phyloP scores from a whole-genome alignment of 1,140 invertebrate species.

The Drosophila nebulosa region DNA sequence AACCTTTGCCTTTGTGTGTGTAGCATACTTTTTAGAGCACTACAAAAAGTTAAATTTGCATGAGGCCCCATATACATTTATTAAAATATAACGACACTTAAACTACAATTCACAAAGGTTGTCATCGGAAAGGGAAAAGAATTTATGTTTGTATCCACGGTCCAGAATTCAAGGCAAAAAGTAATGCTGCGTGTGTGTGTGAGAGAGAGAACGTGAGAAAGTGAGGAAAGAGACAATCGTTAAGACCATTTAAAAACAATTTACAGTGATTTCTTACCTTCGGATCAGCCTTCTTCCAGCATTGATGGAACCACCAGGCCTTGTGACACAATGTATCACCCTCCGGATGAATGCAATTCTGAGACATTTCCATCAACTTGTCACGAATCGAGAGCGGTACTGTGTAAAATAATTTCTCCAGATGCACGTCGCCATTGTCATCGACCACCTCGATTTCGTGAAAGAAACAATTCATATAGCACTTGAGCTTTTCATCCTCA shows the following conservation, averaged over 20 bases:
- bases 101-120: conserved; percentile 6
- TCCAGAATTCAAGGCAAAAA: conserved; percentile 55
- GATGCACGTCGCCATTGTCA: conserved; percentile 72
- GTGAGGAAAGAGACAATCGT: not conserved
- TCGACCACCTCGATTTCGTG: conserved; percentile 73
- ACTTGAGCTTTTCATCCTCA: conserved; percentile 71
- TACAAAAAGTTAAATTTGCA: conserved; percentile 43
- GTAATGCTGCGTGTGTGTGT: conserved; percentile 50
- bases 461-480: conserved; percentile 79
- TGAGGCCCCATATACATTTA: conserved; percentile 39
- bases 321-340: conserved; percentile 76
- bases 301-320: conserved; percentile 80
- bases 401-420: conserved; percentile 60
- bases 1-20: conserved; percentile 17
- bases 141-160: not conserved
- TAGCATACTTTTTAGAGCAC: conserved; percentile 35
- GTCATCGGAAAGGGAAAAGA: conserved; percentile 7
- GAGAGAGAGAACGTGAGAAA: not conserved
- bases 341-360: conserved; percentile 62
- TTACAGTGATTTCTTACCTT: conserved; percentile 19
- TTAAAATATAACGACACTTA: conserved; percentile 25
- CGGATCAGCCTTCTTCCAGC: conserved; percentile 80
- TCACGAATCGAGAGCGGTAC: conserved; percentile 59
- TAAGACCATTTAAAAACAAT: not conserved
- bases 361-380: conserved; percentile 62